These are phyloP conservation scores for Macrobrachium rosenbergii DNA, from an alignment of 1,140 invertebrate species.

Conservation along the genomic window DNA sequence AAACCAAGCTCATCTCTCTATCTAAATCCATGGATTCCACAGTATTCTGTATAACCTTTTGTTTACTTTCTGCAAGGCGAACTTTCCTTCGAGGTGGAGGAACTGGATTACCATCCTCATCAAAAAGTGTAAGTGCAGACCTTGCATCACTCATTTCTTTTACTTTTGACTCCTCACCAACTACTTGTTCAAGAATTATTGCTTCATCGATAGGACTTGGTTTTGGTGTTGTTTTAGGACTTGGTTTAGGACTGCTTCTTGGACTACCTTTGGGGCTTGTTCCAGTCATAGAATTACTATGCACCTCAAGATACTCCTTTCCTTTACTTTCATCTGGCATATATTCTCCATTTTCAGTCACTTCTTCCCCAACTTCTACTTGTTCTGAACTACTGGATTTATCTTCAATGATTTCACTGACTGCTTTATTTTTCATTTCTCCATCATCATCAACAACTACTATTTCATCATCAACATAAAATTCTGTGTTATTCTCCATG, in stretches of 20 bases:
- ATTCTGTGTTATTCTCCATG: conserved; percentile 17
- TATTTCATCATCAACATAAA: conserved; percentile 28
- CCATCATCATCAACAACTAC: conserved; percentile 15
- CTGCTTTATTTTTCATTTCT: conserved; percentile 26
- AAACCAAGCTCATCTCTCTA: background rate
- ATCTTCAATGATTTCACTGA: conserved; percentile 25
- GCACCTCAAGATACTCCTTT: background rate
- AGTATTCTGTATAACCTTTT: conserved; percentile 22
- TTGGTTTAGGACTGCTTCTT: conserved; percentile 32
- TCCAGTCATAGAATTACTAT: conserved; percentile 1
- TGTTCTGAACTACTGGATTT: too few species aligned
- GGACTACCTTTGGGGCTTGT: conserved; percentile 44
- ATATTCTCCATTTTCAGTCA: conserved; percentile 2
- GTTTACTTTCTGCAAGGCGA: conserved; percentile 36
- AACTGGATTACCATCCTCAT: conserved; percentile 75
- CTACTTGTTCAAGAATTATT: conserved; percentile 36
- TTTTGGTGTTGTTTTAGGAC: conserved; percentile 37
- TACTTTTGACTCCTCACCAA: conserved; percentile 42
- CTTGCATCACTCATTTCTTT: conserved; percentile 27
- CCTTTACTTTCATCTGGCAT: background rate
- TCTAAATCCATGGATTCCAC: background rate
- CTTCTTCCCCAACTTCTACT: conserved; percentile 6
- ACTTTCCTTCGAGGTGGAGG: conserved; percentile 75
- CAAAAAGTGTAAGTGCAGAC: conserved; percentile 77
- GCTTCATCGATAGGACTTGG: conserved; percentile 49